These are phyloP conservation scores for Montipora foliosa DNA, from an alignment of 64 coral and sea anemone species.

Conservation along the genomic window DNA sequence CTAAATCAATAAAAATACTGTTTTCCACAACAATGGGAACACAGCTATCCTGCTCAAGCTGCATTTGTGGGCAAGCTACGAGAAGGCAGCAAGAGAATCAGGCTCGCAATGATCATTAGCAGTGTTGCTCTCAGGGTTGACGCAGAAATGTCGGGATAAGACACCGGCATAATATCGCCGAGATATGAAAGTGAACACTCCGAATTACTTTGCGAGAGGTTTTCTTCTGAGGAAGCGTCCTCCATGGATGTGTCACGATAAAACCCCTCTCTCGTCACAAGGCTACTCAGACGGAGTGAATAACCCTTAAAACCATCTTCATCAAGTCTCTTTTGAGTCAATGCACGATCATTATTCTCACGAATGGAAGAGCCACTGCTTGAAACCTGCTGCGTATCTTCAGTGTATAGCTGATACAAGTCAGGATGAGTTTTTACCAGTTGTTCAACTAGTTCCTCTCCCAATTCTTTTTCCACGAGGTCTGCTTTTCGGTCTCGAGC, in stretches of 20 bases:
- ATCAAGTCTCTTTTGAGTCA: not conserved
- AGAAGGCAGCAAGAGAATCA: not conserved
- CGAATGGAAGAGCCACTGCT: not conserved
- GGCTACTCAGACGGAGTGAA: not conserved
- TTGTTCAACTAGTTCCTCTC: not conserved
- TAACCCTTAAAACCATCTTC: not conserved
- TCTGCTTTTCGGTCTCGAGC: conserved; percentile 24
- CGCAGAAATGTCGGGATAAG: not conserved
- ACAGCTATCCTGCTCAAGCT: not conserved
- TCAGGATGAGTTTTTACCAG: not conserved
- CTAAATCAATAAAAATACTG: not conserved
- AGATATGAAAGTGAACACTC: not conserved
- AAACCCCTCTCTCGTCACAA: conserved; percentile 10
- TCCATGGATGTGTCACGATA: too few relatives aligned
- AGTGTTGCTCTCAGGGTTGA: not conserved
- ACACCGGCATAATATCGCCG: not conserved
- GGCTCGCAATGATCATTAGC: not conserved
- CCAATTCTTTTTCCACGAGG: conserved; percentile 18
- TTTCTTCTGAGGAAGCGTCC: not conserved
- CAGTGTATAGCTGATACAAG: conserved; percentile 31
- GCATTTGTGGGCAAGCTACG: not conserved
- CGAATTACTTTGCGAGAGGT: not conserved
- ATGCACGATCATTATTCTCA: not conserved
- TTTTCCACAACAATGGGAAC: conserved; percentile 22
- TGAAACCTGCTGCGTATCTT: not conserved